phyloP scores from a whole-genome alignment of 2,888 invertebrate species.

The Drosophila sordidula region DNA sequence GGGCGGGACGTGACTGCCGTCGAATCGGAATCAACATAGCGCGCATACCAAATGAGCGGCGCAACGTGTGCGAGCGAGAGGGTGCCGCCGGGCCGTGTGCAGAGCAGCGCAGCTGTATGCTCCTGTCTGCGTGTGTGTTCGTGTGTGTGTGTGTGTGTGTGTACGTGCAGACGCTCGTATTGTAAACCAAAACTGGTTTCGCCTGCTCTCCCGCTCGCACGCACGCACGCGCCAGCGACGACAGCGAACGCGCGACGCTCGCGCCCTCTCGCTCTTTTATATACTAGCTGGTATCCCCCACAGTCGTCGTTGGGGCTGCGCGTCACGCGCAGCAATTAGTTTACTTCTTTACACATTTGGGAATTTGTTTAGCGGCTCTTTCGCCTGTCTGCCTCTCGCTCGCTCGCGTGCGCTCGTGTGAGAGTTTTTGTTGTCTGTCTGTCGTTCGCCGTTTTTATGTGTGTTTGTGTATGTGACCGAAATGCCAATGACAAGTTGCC shows the following conservation, averaged over 20 bases:
- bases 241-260: slow-evolving; percentile 5
- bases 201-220: slow-evolving; percentile 53
- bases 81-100: slow-evolving; percentile 16
- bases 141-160: slow-evolving; percentile 34
- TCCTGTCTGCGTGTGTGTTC: slow-evolving; percentile 27
- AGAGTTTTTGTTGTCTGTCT: slow-evolving; percentile 59
- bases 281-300: slow-evolving; percentile 44
- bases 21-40: slow-evolving; percentile 84
- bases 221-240: slow-evolving; percentile 4
- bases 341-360: slow-evolving; percentile 82
- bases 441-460: slow-evolving; percentile 72
- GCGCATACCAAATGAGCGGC: slow-evolving; percentile 83
- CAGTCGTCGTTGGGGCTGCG: slow-evolving; percentile 70
- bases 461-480: slow-evolving; percentile 84
- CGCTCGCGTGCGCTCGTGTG: slow-evolving; percentile 23
- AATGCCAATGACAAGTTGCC: slow-evolving; percentile 83
- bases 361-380: slow-evolving; percentile 70
- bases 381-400: slow-evolving; percentile 53
- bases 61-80: slow-evolving; percentile 38
- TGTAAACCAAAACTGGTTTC: slow-evolving; percentile 76
- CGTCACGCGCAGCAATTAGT: slow-evolving; percentile 85
- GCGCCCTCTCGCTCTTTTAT: slow-evolving; percentile 61
- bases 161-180: slow-evolving; percentile 62
- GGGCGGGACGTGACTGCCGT: slow-evolving; percentile 86
- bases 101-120: slow-evolving; percentile 46